Percentiles rank a stretch among this genome's conserved stretches.
These are phyloP conservation scores for Ophion slaviceki DNA, from an alignment of 2,888 invertebrate genomes.

Conservation along the genomic window DNA sequence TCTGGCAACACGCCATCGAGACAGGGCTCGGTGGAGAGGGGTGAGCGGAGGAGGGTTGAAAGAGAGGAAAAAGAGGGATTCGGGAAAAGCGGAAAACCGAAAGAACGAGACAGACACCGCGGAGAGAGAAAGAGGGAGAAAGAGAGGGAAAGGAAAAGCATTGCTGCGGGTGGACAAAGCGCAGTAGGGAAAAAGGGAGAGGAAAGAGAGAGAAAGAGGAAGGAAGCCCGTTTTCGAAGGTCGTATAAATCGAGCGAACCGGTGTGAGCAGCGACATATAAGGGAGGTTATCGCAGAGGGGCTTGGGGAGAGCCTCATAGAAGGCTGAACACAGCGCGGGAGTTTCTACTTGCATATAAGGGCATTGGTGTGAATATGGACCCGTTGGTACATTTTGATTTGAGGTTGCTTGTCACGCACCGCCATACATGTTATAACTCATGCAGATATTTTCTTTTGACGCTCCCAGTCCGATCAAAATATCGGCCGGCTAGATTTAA, in stretches of 20 bases:
- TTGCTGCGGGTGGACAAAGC: conserved; percentile 33
- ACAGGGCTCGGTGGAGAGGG: not conserved
- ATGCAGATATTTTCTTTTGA: not conserved
- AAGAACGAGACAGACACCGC: conserved; percentile 51
- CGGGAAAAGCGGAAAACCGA: conserved; percentile 46
- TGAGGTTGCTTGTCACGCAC: not conserved
- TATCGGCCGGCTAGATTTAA: not conserved
- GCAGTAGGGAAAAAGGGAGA: conserved; percentile 16
- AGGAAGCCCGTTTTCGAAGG: conserved; percentile 72
- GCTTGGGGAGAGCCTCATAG: conserved; percentile 41
- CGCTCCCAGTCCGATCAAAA: not conserved
- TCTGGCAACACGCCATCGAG: conserved; percentile 20
- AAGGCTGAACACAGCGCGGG: conserved; percentile 44
- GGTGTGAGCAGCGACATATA: conserved; percentile 59
- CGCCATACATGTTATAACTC: not conserved
- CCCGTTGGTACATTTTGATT: not conserved
- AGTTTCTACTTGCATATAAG: conserved; percentile 27
- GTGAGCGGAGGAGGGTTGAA: not conserved
- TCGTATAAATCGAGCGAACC: conserved; percentile 77
- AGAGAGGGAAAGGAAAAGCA: conserved; percentile 24
- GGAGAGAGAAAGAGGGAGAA: conserved; percentile 15
- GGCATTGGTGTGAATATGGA: conserved; percentile 14
- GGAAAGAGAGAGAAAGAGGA: conserved; percentile 21
- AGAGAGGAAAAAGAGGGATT: conserved; percentile 1
- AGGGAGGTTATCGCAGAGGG: conserved; percentile 66